These are phyloP conservation scores for Thymelicus sylvestris DNA, from an alignment of 2,888 invertebrate genomes.

Conservation along the genomic window DNA sequence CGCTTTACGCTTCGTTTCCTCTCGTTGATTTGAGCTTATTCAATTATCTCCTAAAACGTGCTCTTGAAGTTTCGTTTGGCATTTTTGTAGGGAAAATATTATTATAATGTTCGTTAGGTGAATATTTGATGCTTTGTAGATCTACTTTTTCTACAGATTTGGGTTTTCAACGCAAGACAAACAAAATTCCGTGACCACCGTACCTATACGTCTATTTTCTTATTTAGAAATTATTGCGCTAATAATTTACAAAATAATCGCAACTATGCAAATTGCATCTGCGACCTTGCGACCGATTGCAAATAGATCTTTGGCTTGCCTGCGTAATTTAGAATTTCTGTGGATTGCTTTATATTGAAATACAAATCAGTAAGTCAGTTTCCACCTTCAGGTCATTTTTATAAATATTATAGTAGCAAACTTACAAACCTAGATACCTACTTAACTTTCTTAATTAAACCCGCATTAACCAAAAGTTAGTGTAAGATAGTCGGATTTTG, in stretches of 20 bases:
- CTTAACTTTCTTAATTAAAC: constrained; percentile 19
- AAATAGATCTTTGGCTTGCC: too few species aligned
- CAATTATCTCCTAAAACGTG: background rate
- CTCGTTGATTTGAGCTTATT: background rate
- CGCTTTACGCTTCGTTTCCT: constrained; percentile 2
- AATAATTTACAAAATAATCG: too few species aligned
- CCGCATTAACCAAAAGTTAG: constrained; percentile 18
- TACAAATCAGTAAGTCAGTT: too few species aligned
- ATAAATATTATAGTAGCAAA: too few species aligned
- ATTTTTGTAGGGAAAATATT: constrained; percentile 3
- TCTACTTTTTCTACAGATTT: background rate
- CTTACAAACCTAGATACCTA: background rate
- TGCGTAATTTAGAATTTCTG: too few species aligned
- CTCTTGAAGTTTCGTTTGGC: background rate
- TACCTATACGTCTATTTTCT: too few species aligned
- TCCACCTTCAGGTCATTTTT: too few species aligned
- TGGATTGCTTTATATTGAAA: too few species aligned
- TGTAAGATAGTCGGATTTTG: constrained; percentile 8
- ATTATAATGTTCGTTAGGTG: background rate
- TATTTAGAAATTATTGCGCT: too few species aligned
- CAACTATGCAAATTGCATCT: too few species aligned
- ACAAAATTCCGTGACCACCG: too few species aligned
- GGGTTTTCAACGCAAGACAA: background rate
- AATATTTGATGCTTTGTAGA: background rate
- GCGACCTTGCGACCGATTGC: too few species aligned